Conservation (phyloP, 2,797 vertebrate genomes). For the Mormyrus proboscirostris region DNA sequence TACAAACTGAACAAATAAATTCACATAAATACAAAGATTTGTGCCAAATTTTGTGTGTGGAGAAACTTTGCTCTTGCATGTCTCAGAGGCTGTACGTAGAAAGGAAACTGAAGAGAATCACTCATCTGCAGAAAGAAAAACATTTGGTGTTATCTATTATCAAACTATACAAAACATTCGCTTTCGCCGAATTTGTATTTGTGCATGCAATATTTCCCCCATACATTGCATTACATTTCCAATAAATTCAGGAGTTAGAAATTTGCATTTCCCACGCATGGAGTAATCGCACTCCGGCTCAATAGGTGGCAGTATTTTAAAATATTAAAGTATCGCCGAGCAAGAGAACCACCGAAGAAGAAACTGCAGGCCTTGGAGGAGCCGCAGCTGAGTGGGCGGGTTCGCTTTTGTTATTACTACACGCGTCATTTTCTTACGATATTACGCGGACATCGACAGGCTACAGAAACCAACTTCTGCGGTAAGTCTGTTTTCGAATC, state of each 20-base stretch:
- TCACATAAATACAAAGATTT: not conserved
- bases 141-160: not conserved
- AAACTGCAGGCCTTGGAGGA: not conserved
- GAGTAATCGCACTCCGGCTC: not conserved
- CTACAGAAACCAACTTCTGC: not conserved
- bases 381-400: not conserved
- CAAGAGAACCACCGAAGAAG: not conserved
- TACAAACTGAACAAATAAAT: not conserved
- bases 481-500: not conserved
- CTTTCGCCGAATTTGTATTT: not conserved
- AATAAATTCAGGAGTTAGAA: not conserved
- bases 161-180: not conserved
- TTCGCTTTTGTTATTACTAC: not conserved
- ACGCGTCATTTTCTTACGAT: not conserved
- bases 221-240: not conserved
- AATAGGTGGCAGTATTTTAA: not conserved
- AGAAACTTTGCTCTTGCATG: not conserved
- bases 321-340: not conserved
- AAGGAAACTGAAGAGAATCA: not conserved
- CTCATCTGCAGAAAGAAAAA: not conserved
- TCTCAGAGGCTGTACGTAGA: not conserved
- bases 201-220: not conserved
- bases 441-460: conserved; percentile 7
- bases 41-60: not conserved
- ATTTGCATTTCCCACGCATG: not conserved